phyloP scores from a whole-genome alignment of 53 echinoderm and acorn worm genomes.

The Stichopus horrens region DNA sequence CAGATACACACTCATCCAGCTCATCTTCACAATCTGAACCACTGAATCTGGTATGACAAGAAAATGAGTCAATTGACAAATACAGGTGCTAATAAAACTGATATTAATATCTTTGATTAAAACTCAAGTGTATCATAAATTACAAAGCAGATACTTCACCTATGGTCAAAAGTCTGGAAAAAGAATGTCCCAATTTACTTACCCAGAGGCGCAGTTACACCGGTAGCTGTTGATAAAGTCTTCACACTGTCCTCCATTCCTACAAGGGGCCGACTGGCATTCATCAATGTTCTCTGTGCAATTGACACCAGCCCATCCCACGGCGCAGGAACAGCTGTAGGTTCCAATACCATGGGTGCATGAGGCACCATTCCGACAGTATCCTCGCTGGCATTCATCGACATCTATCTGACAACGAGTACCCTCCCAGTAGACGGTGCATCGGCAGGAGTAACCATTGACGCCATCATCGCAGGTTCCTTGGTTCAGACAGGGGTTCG shows the following conservation, averaged over 20 bases:
- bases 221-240: slow-evolving; percentile 67
- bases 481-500: slow-evolving; percentile 77
- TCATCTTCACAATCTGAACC: slow-evolving; percentile 71
- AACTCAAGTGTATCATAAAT: too few relatives aligned
- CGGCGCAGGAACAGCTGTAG: slow-evolving; percentile 71
- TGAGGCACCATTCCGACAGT: slow-evolving; percentile 75
- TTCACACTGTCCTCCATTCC: slow-evolving; percentile 75
- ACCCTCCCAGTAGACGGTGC: slow-evolving; percentile 89
- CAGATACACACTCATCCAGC: slow-evolving; percentile 79
- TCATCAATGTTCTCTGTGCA: slow-evolving; percentile 78
- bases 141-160: background rate
- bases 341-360: slow-evolving; percentile 79
- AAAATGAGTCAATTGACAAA: too few relatives aligned
- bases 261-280: slow-evolving; percentile 78
- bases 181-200: slow-evolving; percentile 29
- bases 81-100: too few relatives aligned
- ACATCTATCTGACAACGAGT: slow-evolving; percentile 65
- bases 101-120: too few relatives aligned
- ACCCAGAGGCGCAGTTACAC: slow-evolving; percentile 84
- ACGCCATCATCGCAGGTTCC: slow-evolving; percentile 70
- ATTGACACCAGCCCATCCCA: slow-evolving; percentile 79
- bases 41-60: slow-evolving; percentile 58
- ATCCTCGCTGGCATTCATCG: slow-evolving; percentile 73
- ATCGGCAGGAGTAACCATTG: slow-evolving; percentile 77
- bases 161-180: background rate